Percentiles rank a stretch among this genome's conserved stretches.
These are phyloP conservation scores for Theristus sp. DNA, from an alignment of 2,888 invertebrate species.

Conservation along the genomic window DNA sequence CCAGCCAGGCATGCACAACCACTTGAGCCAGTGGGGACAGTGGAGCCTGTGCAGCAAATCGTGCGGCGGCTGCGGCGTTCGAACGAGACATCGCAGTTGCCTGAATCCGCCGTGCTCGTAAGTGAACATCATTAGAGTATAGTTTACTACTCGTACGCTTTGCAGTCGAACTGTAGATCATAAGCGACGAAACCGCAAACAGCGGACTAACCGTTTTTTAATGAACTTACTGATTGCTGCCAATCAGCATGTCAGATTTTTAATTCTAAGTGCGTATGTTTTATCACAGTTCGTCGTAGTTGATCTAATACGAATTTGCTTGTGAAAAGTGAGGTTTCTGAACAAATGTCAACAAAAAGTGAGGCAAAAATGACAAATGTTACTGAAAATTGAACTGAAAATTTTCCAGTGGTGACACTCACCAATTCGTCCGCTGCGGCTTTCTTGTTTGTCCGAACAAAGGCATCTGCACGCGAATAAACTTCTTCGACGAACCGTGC, in stretches of 20 bases:
- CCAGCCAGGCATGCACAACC: too few species aligned
- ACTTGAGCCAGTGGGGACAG: constrained; percentile 22
- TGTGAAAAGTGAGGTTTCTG: too few species aligned
- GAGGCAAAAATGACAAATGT: too few species aligned
- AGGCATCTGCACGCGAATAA: constrained; percentile 14
- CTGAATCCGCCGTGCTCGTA: constrained; percentile 20
- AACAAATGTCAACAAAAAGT: too few species aligned
- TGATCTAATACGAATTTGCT: too few species aligned
- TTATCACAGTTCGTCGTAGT: too few species aligned
- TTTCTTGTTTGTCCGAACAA: constrained; percentile 20
- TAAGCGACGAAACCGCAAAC: too few species aligned
- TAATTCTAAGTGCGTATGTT: too few species aligned
- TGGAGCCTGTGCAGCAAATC: constrained; percentile 20
- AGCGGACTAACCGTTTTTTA: too few species aligned
- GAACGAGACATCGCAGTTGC: constrained; percentile 15
- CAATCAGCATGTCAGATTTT: too few species aligned
- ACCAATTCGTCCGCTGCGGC: constrained; percentile 23
- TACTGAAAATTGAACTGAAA: not conserved
- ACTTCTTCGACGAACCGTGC: constrained; percentile 17
- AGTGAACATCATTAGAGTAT: constrained; percentile 11
- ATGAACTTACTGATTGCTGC: too few species aligned
- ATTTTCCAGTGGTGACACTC: constrained; percentile 17
- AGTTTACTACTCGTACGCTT: not conserved
- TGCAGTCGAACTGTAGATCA: too few species aligned
- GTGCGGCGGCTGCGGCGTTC: constrained; percentile 24